Evolutionary conservation across 2,888 invertebrate genomes (phyloP).

Genomic region (Eupithecia subumbrata): DNA sequence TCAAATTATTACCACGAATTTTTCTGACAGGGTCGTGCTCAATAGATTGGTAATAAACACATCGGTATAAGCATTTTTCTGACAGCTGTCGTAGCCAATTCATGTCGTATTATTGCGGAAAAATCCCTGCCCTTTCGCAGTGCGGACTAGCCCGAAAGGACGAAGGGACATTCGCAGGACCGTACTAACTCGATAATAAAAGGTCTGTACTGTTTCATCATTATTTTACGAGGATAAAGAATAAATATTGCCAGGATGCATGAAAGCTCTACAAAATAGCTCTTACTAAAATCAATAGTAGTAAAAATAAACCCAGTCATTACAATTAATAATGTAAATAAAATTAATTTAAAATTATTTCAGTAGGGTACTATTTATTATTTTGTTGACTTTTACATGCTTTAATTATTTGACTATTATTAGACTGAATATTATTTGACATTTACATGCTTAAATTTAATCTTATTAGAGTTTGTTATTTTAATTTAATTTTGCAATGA

Average conservation of each 20-base stretch:
- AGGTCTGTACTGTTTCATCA: conserved; percentile 61
- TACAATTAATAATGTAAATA: too few species aligned
- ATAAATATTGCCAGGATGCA: conserved; percentile 47
- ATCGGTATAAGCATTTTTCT: conserved; percentile 22
- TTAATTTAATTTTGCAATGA: too few species aligned
- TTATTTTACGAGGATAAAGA: conserved; percentile 53
- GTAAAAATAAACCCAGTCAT: neutral
- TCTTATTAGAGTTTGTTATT: too few species aligned
- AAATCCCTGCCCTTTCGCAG: conserved; percentile 25
- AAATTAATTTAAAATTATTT: too few species aligned
- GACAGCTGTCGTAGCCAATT: conserved; percentile 25
- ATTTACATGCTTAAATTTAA: too few species aligned
- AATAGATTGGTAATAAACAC: conserved; percentile 15
- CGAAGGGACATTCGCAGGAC: conserved; percentile 51
- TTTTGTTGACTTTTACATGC: too few species aligned
- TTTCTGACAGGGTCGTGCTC: conserved; percentile 7
- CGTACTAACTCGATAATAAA: conserved; percentile 68
- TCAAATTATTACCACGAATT: conserved; percentile 7
- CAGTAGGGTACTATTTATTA: too few species aligned
- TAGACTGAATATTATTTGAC: too few species aligned
- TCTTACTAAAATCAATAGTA: conserved; percentile 12
- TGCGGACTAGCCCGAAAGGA: conserved; percentile 47
- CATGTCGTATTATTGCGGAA: conserved; percentile 14
- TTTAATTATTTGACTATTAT: too few species aligned
- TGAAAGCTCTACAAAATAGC: conserved; percentile 32